Evolutionary conservation across 2,888 invertebrate genomes (phyloP), one percentile per base, ranked within the genome.

Genomic region (Pristionchus entomophagus): DNA sequence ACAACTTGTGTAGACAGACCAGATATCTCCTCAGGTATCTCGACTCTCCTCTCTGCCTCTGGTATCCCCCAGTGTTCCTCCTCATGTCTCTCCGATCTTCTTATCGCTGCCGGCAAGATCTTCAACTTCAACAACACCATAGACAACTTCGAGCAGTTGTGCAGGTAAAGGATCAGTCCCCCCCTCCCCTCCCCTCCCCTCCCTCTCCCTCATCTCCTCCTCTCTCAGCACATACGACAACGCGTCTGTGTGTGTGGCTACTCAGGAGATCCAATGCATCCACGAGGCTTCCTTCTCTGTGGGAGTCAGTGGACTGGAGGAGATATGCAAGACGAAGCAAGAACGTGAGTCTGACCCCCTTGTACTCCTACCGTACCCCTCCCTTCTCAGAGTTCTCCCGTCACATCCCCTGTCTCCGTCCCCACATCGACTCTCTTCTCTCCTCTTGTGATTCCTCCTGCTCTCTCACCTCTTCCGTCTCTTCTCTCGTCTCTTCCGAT

Each of bases 11-110:
- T n/a, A n/a, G n/a, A n/a, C n/a, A n/a, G n/a, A n/a, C n/a, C n/a
- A n/a, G n/a, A n/a, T n/a, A n/a, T 56, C 56, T 29, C 19, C 35
- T 12, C 51, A 78, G 78, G 32, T 78, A n/a, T 84, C 12, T 62
- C 65, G 2, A 65, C 49, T 65, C 65, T 84, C 6, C 41, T 84
- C 41, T 45, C 62, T 49, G 84, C 65, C 38, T 49, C 65, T n/a
- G 62, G 62, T 26, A 22, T 84, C 22, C 62, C 84, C 56, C 41
- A 38, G 22, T 84, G 84, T 65, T 29, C 62, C 17, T 38, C 38
- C 29, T 41, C 84, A 3, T 84, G 84, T 65, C 62, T 84, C 32
- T 84, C 84, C n/a, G 84, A 84, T 65, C 65, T 84, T 22, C 84
- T 84, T 17, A 29, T 65, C 32, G 62, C 84, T n/a, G 84, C 65